Percentiles rank a stretch among this genome's conserved stretches.
phyloP scores from a whole-genome alignment of 2,888 invertebrate genomes.

The Callinectes sapidus region DNA sequence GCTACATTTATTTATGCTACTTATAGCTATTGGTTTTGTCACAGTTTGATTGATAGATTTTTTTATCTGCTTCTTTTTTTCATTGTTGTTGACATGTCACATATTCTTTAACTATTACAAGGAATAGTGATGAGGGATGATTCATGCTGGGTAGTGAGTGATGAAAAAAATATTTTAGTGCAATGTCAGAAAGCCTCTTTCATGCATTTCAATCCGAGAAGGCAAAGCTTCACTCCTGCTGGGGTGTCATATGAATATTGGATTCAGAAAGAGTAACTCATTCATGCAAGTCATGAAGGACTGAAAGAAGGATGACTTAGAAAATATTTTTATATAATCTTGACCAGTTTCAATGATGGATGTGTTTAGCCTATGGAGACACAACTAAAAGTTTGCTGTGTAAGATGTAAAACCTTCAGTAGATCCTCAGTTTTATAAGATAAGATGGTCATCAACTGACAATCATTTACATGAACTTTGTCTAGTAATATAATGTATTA shows the following conservation, averaged over 20 bases:
- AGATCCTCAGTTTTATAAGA: neutral
- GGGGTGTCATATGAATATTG: neutral
- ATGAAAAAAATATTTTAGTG: neutral
- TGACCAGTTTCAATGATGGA: neutral
- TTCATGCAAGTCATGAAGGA: neutral
- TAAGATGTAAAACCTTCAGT: neutral
- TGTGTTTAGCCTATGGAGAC: neutral
- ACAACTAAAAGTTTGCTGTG: neutral
- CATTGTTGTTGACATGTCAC: too few relatives aligned
- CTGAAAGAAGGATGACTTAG: neutral
- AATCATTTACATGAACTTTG: neutral
- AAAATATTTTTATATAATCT: neutral
- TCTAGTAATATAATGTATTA: neutral
- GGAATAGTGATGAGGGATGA: neutral
- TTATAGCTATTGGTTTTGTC: too few relatives aligned
- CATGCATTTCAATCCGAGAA: neutral
- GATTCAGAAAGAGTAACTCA: neutral
- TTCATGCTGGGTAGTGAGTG: too few relatives aligned
- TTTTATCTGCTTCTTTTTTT: too few relatives aligned
- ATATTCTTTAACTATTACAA: neutral
- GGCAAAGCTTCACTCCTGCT: neutral
- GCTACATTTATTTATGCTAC: too few relatives aligned
- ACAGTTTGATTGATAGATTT: too few relatives aligned
- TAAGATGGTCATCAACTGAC: neutral
- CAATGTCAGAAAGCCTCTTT: neutral